A percentile compares a stretch with the other conserved stretches of the same genome.
Evolutionary conservation across 2,888 invertebrate genomes (phyloP).

Genomic region (Julus scandinavius): DNA sequence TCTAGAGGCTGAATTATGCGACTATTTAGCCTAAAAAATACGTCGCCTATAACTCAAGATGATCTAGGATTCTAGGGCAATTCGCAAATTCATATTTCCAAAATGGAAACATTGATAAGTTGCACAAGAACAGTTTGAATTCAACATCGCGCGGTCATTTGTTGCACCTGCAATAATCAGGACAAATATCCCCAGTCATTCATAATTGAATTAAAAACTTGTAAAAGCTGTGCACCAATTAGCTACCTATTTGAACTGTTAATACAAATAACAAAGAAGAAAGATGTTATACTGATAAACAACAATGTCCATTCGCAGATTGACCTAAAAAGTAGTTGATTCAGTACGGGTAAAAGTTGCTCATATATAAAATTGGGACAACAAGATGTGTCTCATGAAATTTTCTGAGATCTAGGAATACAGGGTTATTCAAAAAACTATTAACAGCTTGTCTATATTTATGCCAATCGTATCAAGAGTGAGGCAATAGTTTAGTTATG

Average conservation of each 20-base stretch:
- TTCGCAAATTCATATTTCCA: neutral
- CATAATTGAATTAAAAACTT: neutral
- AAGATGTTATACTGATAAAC: conserved; percentile 7
- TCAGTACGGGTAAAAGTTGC: no score
- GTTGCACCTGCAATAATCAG: neutral
- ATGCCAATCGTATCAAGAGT: no score
- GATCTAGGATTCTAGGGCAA: neutral
- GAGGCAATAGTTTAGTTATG: no score
- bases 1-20: neutral
- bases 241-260: neutral
- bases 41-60: neutral
- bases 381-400: no score
- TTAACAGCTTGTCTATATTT: no score
- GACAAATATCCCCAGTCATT: neutral
- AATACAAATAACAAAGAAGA: neutral
- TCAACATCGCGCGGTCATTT: neutral
- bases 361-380: no score
- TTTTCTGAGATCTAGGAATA: no score
- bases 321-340: neutral
- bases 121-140: neutral
- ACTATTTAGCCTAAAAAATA: neutral
- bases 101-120: neutral
- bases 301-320: neutral
- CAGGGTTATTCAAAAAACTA: no score
- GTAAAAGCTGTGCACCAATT: neutral